phyloP scores from a whole-genome alignment of 2,888 invertebrate species.

The Drosophila engyochracea region DNA sequence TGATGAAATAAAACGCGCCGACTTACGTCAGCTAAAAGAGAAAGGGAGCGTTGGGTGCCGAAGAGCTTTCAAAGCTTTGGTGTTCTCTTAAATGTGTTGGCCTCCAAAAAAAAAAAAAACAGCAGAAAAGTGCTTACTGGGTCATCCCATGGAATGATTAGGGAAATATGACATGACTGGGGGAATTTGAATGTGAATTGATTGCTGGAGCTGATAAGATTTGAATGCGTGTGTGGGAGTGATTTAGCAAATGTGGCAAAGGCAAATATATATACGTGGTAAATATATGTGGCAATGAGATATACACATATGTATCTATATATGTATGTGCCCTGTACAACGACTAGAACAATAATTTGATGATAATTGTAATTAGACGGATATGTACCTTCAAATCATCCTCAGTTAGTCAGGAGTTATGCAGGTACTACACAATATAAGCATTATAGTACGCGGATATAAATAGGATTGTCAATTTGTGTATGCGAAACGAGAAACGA shows the following conservation, averaged over 20 bases:
- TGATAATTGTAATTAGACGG: slow-evolving; percentile 46
- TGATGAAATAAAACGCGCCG: slow-evolving; percentile 51
- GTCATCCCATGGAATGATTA: slow-evolving; percentile 18
- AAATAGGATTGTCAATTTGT: slow-evolving; percentile 33
- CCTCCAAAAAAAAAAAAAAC: slow-evolving; percentile 12
- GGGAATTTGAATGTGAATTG: slow-evolving; percentile 33
- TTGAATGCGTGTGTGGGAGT: neutral
- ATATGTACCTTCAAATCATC: slow-evolving; percentile 84
- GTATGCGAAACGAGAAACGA: slow-evolving; percentile 43
- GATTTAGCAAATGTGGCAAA: slow-evolving; percentile 13
- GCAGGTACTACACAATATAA: slow-evolving; percentile 68
- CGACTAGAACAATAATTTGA: slow-evolving; percentile 54
- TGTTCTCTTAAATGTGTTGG: slow-evolving; percentile 18
- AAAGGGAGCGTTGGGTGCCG: slow-evolving; percentile 15
- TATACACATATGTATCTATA: slow-evolving; percentile 14
- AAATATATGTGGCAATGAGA: slow-evolving; percentile 17
- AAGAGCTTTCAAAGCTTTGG: slow-evolving; percentile 33
- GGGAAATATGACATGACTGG: slow-evolving; percentile 30
- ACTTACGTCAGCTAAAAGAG: slow-evolving; percentile 48
- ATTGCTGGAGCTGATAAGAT: slow-evolving; percentile 14
- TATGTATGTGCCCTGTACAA: slow-evolving; percentile 53
- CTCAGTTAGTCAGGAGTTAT: slow-evolving; percentile 84
- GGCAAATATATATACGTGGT: neutral
- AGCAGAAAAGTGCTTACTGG: slow-evolving; percentile 21
- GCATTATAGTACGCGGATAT: slow-evolving; percentile 48